A percentile compares a stretch with the other conserved stretches of the same genome.
Conservation (phyloP, 2,888 invertebrate species). For the Rhingia rostrata region DNA sequence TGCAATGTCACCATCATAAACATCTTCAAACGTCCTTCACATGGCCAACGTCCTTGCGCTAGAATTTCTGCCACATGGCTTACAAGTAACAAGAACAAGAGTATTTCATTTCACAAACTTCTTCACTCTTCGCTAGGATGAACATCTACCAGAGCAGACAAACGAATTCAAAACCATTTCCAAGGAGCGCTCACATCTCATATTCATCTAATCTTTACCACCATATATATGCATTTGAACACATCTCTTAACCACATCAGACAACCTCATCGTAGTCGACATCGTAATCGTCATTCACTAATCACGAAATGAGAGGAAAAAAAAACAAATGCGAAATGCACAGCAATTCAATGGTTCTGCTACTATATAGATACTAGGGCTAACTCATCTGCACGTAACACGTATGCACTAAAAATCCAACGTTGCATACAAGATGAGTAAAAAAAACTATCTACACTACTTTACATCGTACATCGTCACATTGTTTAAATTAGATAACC, state of each 20-base stretch:
- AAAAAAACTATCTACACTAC: conserved; percentile 22
- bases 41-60: conserved; percentile 2
- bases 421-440: conserved; percentile 66
- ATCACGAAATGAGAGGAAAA: conserved; percentile 55
- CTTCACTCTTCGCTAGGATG: conserved; percentile 10
- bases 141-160: conserved; percentile 16
- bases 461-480: conserved; percentile 45
- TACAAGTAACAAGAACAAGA: background rate
- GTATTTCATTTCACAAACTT: background rate
- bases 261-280: conserved; percentile 31
- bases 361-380: conserved; percentile 10
- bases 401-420: conserved; percentile 68
- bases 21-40: conserved; percentile 11
- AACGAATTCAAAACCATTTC: conserved; percentile 35
- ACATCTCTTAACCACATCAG: conserved; percentile 42
- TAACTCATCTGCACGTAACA: conserved; percentile 63
- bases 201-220: conserved; percentile 4
- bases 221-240: conserved; percentile 21
- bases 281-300: conserved; percentile 49
- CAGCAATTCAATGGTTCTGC: conserved; percentile 45
- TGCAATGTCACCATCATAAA: background rate
- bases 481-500: conserved; percentile 74
- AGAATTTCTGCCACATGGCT: conserved; percentile 2
- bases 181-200: conserved; percentile 15
- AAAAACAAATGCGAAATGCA: conserved; percentile 15